Base-by-base conservation (phyloP, 2,888 invertebrate genomes). In the Mythimna lalbum region DNA sequence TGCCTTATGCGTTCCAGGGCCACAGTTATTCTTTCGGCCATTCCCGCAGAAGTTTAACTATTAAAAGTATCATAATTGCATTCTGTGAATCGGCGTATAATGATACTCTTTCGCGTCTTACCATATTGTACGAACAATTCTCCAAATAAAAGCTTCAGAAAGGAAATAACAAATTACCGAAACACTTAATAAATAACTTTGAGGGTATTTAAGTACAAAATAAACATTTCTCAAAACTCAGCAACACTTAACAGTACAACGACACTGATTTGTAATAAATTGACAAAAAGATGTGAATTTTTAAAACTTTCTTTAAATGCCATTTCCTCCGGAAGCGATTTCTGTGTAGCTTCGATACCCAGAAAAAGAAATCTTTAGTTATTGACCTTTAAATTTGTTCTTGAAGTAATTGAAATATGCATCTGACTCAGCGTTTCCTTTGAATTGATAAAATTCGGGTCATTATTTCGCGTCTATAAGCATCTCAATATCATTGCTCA, bases 261-360 rank as follows among this genome's bases (percentile, higher is more conserved):
- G 71, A 23, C 31, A 69, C 56, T 59, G 62, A 80, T 81, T 81
- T 76, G 66, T 62, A 57, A 67, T 64, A 65, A 81, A 76, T 65
- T 71, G 61, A 19, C 62, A 76, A 73, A 71, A 43, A 64, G 60
- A 73, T 81, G 62, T 47, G 79, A 79, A 50, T 72, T 69, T 66
- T 59, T 4, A 49, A 63, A 19, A 33, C 53, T 70, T 59, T 61
- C 27, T 60, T n/a, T 57, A 62, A 78, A 73, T 69, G 73, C 61
- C 76, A 78, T 33, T 76, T 81, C 83, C 72, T 63, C 19, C 83
- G 80, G 80, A 80, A 73, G 69, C 3, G 2, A n/a, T 62, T 50
- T 65, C 21, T 60, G 63, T 17, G 17, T 57, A 67, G 27, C 31
- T 56, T 49, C 60, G 39, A 50, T 65, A 53, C 55, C n/a, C 57